A percentile compares a stretch with the other conserved stretches of the same genome.
These are phyloP conservation scores for Apodemus speciosus DNA, from an alignment of 2,113 vertebrate species.

Conservation along the genomic window DNA sequence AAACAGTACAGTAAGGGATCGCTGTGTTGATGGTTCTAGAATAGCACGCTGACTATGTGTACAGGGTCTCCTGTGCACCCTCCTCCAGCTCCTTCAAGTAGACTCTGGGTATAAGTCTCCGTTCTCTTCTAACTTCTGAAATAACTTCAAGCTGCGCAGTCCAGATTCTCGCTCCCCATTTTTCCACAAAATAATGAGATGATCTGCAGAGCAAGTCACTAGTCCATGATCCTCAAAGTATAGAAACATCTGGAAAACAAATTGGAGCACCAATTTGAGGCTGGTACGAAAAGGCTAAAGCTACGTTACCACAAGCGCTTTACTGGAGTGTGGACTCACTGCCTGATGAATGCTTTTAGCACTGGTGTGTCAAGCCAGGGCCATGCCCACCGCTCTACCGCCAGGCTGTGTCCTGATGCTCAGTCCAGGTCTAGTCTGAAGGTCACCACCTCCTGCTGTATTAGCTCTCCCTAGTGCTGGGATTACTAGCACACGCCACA, in stretches of 20 bases:
- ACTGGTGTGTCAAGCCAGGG: neutral
- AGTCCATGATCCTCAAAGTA: conserved; percentile 92
- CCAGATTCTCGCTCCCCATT: conserved; percentile 92
- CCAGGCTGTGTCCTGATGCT: neutral
- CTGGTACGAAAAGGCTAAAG: neutral
- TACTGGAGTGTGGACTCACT: neutral
- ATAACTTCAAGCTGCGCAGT: conserved; percentile 92
- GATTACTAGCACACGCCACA: neutral
- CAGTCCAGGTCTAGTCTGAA: neutral
- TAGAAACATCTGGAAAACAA: conserved; percentile 92
- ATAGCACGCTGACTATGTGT: conserved; percentile 32
- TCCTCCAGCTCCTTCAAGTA: conserved; percentile 56
- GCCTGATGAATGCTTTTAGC: neutral
- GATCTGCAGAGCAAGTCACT: conserved; percentile 95
- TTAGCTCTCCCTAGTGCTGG: neutral
- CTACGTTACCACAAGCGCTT: neutral
- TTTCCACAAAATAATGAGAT: conserved; percentile 97
- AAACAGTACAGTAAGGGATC: conserved; percentile 42
- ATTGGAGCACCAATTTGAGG: conserved; percentile 43
- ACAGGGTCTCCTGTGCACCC: conserved; percentile 17
- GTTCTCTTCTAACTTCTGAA: conserved; percentile 93
- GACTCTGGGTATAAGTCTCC: conserved; percentile 83
- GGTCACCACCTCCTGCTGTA: no score
- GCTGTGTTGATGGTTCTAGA: conserved; percentile 19
- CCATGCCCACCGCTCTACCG: neutral